phyloP scores from a whole-genome alignment of 1,140 invertebrate species.

The Scaptodrosophila lebanonensis region DNA sequence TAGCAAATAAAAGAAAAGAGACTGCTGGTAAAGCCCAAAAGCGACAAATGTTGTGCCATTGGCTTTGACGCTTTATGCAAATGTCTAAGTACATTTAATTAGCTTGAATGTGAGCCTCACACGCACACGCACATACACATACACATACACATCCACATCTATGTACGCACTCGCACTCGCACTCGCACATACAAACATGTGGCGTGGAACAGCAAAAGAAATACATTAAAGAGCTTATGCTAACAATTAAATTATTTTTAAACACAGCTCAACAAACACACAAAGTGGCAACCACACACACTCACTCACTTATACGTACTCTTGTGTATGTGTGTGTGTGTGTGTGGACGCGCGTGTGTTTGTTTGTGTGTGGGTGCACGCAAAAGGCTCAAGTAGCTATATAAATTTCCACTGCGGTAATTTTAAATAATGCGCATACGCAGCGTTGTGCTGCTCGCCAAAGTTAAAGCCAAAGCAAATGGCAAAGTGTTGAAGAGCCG shows the following conservation, averaged over 20 bases:
- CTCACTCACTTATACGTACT: background rate
- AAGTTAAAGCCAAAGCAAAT: conserved; percentile 45
- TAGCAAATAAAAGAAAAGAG: too few relatives aligned
- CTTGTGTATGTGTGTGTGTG: background rate
- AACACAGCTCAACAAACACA: conserved; percentile 31
- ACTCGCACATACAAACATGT: conserved; percentile 23
- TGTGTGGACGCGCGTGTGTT: too few relatives aligned
- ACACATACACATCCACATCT: background rate
- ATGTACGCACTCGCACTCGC: conserved; percentile 1
- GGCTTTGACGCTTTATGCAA: background rate
- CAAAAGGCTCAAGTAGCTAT: too few relatives aligned
- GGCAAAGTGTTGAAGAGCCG: conserved; percentile 50
- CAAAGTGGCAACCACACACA: conserved; percentile 27
- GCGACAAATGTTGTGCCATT: background rate
- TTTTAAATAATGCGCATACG: conserved; percentile 63
- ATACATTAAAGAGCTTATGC: conserved; percentile 64
- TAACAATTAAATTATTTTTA: conserved; percentile 71
- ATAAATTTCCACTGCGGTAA: conserved; percentile 52
- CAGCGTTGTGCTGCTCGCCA: conserved; percentile 36
- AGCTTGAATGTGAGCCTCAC: conserved; percentile 40
- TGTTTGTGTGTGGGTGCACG: too few relatives aligned
- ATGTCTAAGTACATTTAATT: conserved; percentile 40
- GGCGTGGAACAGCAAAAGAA: conserved; percentile 1
- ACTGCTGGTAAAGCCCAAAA: background rate
- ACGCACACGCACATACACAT: background rate